Evolutionary conservation across 2,113 vertebrate species (phyloP), one percentile per base, ranked within the genome.

Genomic region (Embiotoca jacksoni): DNA sequence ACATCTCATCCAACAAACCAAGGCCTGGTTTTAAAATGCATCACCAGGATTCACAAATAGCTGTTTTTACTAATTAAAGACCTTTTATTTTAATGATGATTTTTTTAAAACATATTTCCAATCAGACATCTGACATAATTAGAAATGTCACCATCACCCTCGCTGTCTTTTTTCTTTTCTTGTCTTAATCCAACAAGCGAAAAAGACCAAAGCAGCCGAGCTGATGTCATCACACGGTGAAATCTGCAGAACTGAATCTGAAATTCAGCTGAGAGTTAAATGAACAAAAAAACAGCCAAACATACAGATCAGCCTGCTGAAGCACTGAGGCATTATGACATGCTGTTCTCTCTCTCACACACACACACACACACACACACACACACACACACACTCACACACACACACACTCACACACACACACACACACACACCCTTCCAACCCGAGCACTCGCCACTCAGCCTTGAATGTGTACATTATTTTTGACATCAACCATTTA

Each of bases 401-500:
- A 55, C 59, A 64, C 50, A 59, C 66, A 13, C 72, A 47, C 62
- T 39, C 75, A 60, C 49, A 57, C 61, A 54, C 73, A 75, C 63
- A 69, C 64, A 71, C 66, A 56, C 72, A 57, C 61, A 57, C 57
- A 63, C 49, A 61, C 64, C 4, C 37, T 1, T 54, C 62, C 68
- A 60, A 50, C 55, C 41, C 67, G 16, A 52, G 61, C 65, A n/a
- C 13, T 41, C 15, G 16, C 23, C 59, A 36, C 62, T 69, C 72
- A 70, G 33, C 14, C 50, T 49, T 41, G 13, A 47, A 71, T 58
- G 46, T 82, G 54, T 62, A 78, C 81, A 83, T 74, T 88, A 74
- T 75, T 86, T 80, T 59, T 85, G 81, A 84, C 70, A 87, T 57
- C 54, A 81, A 46, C 60, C 62, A 59, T 89, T 90, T 83, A 72